Evolutionary conservation across 2,797 vertebrate genomes (phyloP), one percentile per base, ranked within the genome.

Genomic region (Capromys pilorides): DNA sequence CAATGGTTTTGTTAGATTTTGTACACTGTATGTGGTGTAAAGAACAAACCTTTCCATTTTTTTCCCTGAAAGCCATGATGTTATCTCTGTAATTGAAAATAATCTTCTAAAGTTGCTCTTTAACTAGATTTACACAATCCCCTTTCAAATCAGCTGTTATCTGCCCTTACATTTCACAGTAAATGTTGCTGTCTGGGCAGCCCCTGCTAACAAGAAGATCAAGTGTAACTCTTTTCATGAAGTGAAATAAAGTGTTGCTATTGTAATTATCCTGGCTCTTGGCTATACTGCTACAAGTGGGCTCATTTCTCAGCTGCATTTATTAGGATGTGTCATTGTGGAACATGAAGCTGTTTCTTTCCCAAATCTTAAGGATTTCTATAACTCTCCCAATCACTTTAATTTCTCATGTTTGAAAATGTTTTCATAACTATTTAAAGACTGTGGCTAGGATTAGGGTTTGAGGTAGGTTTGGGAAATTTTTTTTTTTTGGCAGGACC

Each of bases 51-150:
- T 95, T 94, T 84, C 93, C 33, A 16, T 93, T 93, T 97, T 97
- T 92, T 88, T 62, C 45, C 80, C 97, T 85, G 96, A 97, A 96
- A 98, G 95, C 87, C 77, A 84, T 91, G 98, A 98, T 98, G 98
- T 98, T 98, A 98, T 98, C 98, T 98, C 95, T 81, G 95, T 98
- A 98, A 98, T 98, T 98, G 98, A 98, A 98, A 98, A 98, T 98
- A 98, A 98, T 98, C 97, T 98, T 97, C 97, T 97, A 95, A 98
- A 97, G 97, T 97, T 97, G 97, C 96, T 98, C 93, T 95, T 98
- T 98, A 98, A 98, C 97, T 98, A 96, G 97, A 98, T 97, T 98
- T 98, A 97, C 96, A 97, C 93, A 97, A 97, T 97, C 92, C 81
- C 39, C 36, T 98, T 98, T 97, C 97, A 97, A 97, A 98, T 98